These are phyloP conservation scores for Bombycilla garrulus DNA, from an alignment of 2,113 vertebrate species.

Conservation along the genomic window DNA sequence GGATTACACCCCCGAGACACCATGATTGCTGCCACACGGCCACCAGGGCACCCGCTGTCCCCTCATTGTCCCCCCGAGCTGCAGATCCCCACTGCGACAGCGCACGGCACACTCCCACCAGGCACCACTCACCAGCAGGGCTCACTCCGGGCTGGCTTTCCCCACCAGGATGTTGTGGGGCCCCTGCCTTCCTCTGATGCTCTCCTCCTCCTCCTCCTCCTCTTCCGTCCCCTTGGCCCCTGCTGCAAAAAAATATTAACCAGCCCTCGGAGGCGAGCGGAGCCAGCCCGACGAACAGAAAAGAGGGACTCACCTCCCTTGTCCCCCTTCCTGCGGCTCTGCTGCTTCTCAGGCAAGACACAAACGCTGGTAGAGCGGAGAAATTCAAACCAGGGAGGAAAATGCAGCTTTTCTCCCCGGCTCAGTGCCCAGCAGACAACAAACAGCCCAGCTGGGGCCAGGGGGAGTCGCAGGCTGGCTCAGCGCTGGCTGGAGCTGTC, in stretches of 20 bases:
- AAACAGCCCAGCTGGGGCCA: constrained; percentile 22
- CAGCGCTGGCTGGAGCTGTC: neutral
- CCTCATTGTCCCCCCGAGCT: rapidly evolving
- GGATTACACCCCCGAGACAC: neutral
- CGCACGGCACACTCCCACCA: neutral
- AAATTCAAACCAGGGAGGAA: neutral
- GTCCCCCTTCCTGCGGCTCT: neutral
- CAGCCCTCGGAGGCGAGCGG: neutral
- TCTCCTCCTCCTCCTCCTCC: constrained; percentile 19
- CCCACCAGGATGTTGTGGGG: neutral
- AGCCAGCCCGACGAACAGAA: neutral
- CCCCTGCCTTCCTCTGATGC: constrained; percentile 15
- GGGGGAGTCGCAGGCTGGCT: neutral
- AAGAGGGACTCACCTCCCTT: neutral
- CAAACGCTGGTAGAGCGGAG: neutral
- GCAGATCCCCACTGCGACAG: neutral
- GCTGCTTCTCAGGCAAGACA: neutral
- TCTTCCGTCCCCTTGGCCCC: neutral
- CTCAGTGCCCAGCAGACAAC: neutral
- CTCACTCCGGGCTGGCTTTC: neutral
- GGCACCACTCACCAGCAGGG: neutral
- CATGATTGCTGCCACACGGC: neutral
- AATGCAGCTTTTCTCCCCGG: neutral
- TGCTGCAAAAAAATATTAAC: constrained; percentile 50
- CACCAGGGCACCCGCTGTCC: neutral